Conservation (phyloP, 2,113 vertebrate species). For the Epinephelus moara region DNA sequence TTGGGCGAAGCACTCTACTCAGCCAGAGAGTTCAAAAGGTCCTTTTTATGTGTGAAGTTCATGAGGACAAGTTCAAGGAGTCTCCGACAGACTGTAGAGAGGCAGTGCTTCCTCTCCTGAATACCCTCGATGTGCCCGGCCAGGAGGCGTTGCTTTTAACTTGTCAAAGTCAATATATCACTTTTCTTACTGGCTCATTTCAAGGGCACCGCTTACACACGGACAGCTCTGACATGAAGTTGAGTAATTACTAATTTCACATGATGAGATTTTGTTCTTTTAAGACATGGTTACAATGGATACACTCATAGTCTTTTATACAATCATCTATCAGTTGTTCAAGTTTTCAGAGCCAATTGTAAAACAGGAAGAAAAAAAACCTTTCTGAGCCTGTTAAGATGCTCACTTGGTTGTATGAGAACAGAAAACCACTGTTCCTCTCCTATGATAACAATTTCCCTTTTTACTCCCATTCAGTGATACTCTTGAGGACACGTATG, state of each 20-base stretch:
- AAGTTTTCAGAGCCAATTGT: background rate
- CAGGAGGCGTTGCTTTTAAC: slow-evolving; percentile 37
- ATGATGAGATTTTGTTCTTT: background rate
- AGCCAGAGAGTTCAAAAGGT: slow-evolving; percentile 14
- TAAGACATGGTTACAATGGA: background rate
- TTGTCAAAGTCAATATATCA: slow-evolving; percentile 48
- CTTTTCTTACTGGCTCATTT: slow-evolving; percentile 17
- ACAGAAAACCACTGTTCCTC: background rate
- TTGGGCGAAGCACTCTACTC: background rate
- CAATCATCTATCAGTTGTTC: background rate
- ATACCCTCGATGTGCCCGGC: background rate
- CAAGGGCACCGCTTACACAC: slow-evolving; percentile 10
- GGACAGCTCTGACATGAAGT: background rate
- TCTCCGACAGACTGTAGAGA: background rate
- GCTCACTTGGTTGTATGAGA: no score
- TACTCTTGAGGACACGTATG: background rate
- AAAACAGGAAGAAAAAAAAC: background rate
- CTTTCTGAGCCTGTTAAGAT: background rate
- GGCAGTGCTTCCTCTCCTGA: slow-evolving; percentile 14
- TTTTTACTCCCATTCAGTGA: background rate
- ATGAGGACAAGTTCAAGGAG: slow-evolving; percentile 32
- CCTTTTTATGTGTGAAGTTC: slow-evolving; percentile 27
- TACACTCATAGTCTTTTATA: background rate
- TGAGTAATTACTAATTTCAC: background rate
- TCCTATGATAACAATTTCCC: background rate